Evolutionary conservation across 2,888 invertebrate species (phyloP).

Genomic region (Maniola hyperantus): DNA sequence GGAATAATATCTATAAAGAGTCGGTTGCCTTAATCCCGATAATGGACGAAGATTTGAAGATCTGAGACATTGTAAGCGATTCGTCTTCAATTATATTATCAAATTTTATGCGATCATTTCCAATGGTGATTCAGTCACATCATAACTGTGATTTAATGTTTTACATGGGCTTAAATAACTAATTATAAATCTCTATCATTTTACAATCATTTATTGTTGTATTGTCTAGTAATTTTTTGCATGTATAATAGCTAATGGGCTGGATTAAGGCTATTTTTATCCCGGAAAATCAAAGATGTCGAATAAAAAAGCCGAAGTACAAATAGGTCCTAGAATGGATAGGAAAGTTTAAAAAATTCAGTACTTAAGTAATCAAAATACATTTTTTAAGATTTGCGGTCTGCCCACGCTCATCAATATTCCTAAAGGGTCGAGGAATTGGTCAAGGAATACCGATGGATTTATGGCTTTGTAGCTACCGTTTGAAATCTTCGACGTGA

Average conservation of each 20-base stretch:
- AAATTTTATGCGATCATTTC: slow-evolving; percentile 15
- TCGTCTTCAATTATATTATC: slow-evolving; percentile 64
- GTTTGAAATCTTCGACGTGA: not conserved
- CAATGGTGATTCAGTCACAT: slow-evolving; percentile 1
- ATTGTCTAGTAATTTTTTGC: no score
- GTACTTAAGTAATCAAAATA: no score
- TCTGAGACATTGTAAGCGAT: slow-evolving; percentile 59
- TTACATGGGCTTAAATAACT: not conserved
- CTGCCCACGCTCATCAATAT: slow-evolving; percentile 6
- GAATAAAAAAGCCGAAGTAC: no score
- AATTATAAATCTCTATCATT: no score
- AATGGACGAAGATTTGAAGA: slow-evolving; percentile 68
- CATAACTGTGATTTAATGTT: not conserved
- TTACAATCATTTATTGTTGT: no score
- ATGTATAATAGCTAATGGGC: no score
- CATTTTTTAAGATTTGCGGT: not conserved
- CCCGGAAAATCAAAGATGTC: no score
- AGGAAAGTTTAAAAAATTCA: not conserved
- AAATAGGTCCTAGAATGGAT: no score
- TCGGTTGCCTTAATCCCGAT: slow-evolving; percentile 60
- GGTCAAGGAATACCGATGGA: slow-evolving; percentile 2
- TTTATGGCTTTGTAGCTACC: not conserved
- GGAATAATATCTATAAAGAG: slow-evolving; percentile 49
- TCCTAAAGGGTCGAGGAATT: not conserved
- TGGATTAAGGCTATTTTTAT: no score